phyloP scores from a whole-genome alignment of 2,797 vertebrate species.

The Coregonus ussuriensis region DNA sequence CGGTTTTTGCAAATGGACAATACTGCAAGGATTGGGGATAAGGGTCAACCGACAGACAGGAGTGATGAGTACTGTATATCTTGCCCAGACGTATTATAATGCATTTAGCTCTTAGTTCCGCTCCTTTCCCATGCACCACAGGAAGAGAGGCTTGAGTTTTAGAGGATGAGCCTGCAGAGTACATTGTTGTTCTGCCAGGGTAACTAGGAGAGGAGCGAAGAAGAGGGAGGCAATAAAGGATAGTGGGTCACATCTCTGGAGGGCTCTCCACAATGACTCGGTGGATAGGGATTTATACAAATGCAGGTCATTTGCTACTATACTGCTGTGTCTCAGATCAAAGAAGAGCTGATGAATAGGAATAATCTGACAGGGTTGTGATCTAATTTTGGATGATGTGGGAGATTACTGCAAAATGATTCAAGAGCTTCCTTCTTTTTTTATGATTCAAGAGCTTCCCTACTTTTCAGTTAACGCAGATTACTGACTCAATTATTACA shows the following conservation, averaged over 20 bases:
- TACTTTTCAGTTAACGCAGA: too few relatives aligned
- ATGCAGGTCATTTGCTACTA: constrained; percentile 1
- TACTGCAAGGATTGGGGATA: background rate
- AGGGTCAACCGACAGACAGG: background rate
- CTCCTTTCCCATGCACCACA: background rate
- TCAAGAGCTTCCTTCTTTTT: too few relatives aligned
- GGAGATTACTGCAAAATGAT: background rate
- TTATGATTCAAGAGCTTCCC: too few relatives aligned
- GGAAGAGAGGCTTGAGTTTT: background rate
- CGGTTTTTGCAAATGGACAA: background rate
- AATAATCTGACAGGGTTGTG: constrained; percentile 13
- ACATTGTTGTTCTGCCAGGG: background rate
- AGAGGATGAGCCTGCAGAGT: background rate
- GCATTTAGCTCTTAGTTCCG: background rate
- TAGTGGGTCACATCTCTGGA: constrained; percentile 28
- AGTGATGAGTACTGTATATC: background rate
- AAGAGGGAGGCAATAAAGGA: constrained; percentile 12
- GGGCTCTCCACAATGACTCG: constrained; percentile 3
- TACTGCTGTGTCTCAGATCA: constrained; percentile 21
- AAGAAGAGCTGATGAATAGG: constrained; percentile 16
- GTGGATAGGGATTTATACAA: constrained; percentile 20
- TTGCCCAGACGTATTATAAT: background rate
- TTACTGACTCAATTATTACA: background rate
- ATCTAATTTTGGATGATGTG: constrained; percentile 12
- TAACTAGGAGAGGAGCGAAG: background rate